Evolutionary conservation across 1,140 invertebrate genomes (phyloP).

Genomic region (Conopomorpha cramerella): DNA sequence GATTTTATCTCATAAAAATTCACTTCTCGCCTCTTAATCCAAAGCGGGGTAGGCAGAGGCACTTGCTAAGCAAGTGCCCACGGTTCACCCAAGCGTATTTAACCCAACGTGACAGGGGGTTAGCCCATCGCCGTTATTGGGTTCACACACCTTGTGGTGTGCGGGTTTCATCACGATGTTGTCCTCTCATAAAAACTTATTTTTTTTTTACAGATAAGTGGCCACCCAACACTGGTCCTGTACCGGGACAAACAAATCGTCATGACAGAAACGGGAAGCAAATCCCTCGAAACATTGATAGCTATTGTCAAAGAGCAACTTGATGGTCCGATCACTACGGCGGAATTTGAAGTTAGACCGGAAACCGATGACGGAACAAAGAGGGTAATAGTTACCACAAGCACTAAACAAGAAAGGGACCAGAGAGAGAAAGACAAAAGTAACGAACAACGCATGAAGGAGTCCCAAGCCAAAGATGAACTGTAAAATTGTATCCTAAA

Average conservation of each 20-base stretch:
- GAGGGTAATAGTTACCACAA: constrained; percentile 4
- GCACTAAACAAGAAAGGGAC: constrained; percentile 1
- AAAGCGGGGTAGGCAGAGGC: too few relatives aligned
- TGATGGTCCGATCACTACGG: background rate
- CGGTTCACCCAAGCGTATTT: too few relatives aligned
- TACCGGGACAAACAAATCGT: constrained; percentile 46
- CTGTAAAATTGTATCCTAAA: constrained; percentile 23
- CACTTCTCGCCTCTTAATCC: too few relatives aligned
- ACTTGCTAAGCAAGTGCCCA: too few relatives aligned
- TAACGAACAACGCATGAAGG: constrained; percentile 7
- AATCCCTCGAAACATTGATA: constrained; percentile 31
- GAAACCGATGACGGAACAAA: background rate
- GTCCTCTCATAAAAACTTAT: too few relatives aligned
- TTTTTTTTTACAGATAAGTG: constrained; percentile 28
- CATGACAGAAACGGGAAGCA: constrained; percentile 29
- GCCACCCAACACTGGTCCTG: constrained; percentile 33
- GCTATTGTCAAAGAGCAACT: constrained; percentile 35
- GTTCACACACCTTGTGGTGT: too few relatives aligned
- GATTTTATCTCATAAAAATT: background rate
- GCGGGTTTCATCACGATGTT: too few relatives aligned
- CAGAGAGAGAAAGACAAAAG: constrained; percentile 2
- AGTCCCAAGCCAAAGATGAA: constrained; percentile 30
- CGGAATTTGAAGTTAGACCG: background rate
- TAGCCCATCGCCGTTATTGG: too few relatives aligned
- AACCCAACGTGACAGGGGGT: too few relatives aligned